These are phyloP conservation scores for Conomelus anceps DNA, from an alignment of 2,888 invertebrate genomes.

Conservation along the genomic window DNA sequence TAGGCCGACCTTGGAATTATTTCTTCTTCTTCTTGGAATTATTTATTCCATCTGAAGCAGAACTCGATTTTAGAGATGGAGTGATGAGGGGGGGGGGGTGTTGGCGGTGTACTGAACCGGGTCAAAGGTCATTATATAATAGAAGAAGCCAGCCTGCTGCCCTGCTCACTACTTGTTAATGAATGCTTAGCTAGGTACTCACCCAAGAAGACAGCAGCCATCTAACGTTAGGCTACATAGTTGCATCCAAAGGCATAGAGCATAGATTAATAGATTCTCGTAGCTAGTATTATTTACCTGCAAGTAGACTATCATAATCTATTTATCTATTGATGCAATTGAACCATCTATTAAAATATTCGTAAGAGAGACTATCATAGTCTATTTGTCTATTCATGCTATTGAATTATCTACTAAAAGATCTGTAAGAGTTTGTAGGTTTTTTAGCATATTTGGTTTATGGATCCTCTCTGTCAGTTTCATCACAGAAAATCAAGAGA, in stretches of 20 bases:
- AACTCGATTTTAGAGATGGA: background rate
- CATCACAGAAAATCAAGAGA: too few relatives aligned
- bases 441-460: too few relatives aligned
- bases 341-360: too few relatives aligned
- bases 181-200: background rate
- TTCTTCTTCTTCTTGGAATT: too few relatives aligned
- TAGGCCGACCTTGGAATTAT: background rate
- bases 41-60: too few relatives aligned
- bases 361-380: too few relatives aligned
- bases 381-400: too few relatives aligned
- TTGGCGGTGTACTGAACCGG: background rate
- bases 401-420: too few relatives aligned
- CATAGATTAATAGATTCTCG: background rate
- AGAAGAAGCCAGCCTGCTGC: background rate
- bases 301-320: background rate
- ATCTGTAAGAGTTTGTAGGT: too few relatives aligned
- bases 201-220: background rate
- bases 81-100: background rate
- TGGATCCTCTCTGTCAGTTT: too few relatives aligned
- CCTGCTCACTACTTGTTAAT: background rate
- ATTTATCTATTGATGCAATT: background rate
- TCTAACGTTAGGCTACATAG: background rate
- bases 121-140: background rate
- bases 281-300: background rate
- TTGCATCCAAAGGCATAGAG: background rate